Conservation (phyloP, 1,140 invertebrate genomes). For the Bilobella aurantiaca region DNA sequence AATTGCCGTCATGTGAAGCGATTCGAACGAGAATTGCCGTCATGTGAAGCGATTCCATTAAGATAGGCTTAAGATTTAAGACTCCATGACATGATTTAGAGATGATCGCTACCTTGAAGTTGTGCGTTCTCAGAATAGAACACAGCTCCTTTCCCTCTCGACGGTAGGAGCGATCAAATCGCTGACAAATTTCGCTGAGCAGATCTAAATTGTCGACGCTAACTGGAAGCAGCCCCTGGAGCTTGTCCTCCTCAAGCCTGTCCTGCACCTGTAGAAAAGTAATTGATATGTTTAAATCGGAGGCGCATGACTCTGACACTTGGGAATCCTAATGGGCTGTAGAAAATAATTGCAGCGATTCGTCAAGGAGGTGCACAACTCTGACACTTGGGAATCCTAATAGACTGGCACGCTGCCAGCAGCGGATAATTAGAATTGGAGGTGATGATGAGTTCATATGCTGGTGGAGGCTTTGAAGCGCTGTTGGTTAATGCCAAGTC, state of each 20-base stretch:
- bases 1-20: too few relatives aligned
- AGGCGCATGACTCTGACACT: background rate
- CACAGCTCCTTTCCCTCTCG: conserved; percentile 45
- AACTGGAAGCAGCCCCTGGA: conserved; percentile 40
- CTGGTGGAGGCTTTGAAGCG: too few relatives aligned
- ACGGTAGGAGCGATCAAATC: conserved; percentile 40
- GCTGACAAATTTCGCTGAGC: conserved; percentile 35
- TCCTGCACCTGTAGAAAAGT: conserved; percentile 43
- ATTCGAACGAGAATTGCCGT: too few relatives aligned
- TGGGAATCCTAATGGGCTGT: background rate
- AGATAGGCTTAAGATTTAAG: background rate
- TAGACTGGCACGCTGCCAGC: too few relatives aligned
- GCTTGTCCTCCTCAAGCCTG: conserved; percentile 43
- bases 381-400: background rate
- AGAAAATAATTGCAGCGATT: too few relatives aligned
- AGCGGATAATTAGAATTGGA: too few relatives aligned
- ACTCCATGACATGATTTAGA: background rate
- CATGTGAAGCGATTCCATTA: too few relatives aligned
- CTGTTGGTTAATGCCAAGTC: too few relatives aligned
- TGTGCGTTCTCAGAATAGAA: conserved; percentile 42
- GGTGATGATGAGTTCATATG: too few relatives aligned
- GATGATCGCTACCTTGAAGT: conserved; percentile 40
- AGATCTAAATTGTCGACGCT: conserved; percentile 40
- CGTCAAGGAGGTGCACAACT: background rate
- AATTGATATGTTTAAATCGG: background rate